Evolutionary conservation across 2,888 invertebrate genomes (phyloP), one percentile per base, ranked within the genome.

Genomic region (Drosophila anomalata): DNA sequence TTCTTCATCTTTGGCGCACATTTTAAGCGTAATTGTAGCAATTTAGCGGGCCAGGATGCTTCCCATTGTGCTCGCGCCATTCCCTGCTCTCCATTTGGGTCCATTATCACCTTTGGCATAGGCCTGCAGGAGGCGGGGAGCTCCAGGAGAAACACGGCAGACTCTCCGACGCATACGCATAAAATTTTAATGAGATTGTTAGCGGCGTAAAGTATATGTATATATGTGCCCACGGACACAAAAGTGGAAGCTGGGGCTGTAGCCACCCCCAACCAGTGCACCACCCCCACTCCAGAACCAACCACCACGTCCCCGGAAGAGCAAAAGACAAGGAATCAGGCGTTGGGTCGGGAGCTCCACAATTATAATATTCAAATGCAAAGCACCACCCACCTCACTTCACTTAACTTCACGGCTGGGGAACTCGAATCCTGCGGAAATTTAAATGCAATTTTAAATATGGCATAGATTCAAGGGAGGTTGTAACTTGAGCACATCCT

Each of bases 141-240:
- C 24, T 48, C 5, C 42, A n/a, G 60, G 61, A 77, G 80, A 31
- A 53, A 52, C 65, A 31, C 22, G 20, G 17, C 63, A 33, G 65
- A 63, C 47, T 47, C 66, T 31, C 39, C 65, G 65, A 65, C 47
- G 80, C 88, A 77, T 72, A 84, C 84, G 84, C 84, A 88, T 88
- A 86, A 86, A 88, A 88, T 88, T 84, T 84, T 84, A 84, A 84
- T 84, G 88, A 84, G 88, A 84, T 84, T 84, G 84, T 84, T 84
- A 84, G 79, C 80, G 88, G 78, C 80, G 82, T 78, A 83, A 84
- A 86, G 80, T 84, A 77, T 85, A 87, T 72, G 67, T 57, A 69
- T 36, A 22, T 41, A 59, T 58, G 22, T 24, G 33, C 26, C 9
- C 5, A 47, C 17, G 31, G 12, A 11, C 33, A 36, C 46, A 17